phyloP scores from a whole-genome alignment of 2,113 vertebrate genomes.

The Neomonachus schauinslandi region DNA sequence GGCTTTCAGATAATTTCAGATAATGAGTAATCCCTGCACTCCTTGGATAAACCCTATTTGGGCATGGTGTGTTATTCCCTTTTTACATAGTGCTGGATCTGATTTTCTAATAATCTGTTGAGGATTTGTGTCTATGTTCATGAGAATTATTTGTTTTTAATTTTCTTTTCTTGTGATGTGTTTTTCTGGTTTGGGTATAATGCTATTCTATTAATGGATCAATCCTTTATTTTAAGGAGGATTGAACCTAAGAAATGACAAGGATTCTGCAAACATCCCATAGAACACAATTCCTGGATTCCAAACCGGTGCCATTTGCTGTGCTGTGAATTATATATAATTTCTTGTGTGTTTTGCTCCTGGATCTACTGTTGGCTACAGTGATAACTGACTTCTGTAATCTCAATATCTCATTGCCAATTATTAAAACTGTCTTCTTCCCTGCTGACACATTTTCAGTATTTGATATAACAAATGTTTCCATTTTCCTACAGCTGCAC shows the following conservation, averaged over 20 bases:
- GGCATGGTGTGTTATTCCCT: neutral
- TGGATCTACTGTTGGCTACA: neutral
- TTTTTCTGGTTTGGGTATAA: neutral
- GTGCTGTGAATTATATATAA: neutral
- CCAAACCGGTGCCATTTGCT: neutral
- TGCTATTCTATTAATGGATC: neutral
- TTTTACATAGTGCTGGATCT: neutral
- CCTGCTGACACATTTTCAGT: neutral
- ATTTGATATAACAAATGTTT: neutral
- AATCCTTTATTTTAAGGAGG: conserved; percentile 6
- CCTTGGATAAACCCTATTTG: neutral
- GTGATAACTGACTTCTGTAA: neutral
- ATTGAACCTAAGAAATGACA: neutral
- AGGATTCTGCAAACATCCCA: neutral
- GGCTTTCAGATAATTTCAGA: neutral
- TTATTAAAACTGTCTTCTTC: conserved; percentile 19
- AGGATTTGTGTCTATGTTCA: neutral
- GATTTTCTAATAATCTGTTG: conserved; percentile 13
- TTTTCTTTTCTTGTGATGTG: neutral
- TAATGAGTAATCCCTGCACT: neutral
- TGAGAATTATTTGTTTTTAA: neutral
- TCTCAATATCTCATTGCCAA: neutral
- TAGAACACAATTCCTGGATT: neutral
- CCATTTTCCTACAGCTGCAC: neutral
- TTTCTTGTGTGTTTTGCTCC: neutral